phyloP scores from a whole-genome alignment of 2,113 vertebrate genomes.

The Zapornia atra region DNA sequence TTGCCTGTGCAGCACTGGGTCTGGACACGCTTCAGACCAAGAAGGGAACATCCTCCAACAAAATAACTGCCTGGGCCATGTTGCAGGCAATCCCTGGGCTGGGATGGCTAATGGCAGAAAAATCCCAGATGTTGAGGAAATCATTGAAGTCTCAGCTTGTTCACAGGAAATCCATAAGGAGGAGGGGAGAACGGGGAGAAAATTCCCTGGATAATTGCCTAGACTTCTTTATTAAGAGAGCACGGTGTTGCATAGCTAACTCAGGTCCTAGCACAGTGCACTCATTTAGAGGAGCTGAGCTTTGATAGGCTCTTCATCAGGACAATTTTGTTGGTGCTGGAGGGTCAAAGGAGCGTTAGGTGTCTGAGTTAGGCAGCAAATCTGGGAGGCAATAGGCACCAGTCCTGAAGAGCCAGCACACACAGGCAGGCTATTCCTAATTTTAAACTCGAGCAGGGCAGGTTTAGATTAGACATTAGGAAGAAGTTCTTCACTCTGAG shows the following conservation, averaged over 20 bases:
- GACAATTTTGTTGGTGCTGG: not conserved
- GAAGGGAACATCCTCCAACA: not conserved
- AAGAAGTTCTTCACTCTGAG: no score
- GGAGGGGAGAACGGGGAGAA: not conserved
- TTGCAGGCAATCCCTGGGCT: not conserved
- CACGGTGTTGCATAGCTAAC: not conserved
- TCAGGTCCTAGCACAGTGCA: not conserved
- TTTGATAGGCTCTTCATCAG: not conserved
- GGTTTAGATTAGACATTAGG: no score
- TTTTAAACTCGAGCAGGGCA: no score
- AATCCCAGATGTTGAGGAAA: not conserved
- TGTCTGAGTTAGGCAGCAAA: not conserved
- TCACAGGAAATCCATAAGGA: slow-evolving; percentile 9
- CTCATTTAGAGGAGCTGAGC: not conserved
- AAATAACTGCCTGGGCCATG: not conserved
- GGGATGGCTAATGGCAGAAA: not conserved
- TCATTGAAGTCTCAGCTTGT: not conserved
- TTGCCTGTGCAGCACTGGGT: accelerated
- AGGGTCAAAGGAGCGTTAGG: not conserved
- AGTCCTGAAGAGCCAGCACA: not conserved
- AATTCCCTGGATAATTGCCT: not conserved
- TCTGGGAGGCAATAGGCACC: not conserved
- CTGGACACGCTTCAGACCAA: not conserved
- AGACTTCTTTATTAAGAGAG: not conserved
- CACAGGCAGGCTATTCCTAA: not conserved